phyloP scores from a whole-genome alignment of 2,888 invertebrate genomes.

The Macrosiphum euphorbiae region DNA sequence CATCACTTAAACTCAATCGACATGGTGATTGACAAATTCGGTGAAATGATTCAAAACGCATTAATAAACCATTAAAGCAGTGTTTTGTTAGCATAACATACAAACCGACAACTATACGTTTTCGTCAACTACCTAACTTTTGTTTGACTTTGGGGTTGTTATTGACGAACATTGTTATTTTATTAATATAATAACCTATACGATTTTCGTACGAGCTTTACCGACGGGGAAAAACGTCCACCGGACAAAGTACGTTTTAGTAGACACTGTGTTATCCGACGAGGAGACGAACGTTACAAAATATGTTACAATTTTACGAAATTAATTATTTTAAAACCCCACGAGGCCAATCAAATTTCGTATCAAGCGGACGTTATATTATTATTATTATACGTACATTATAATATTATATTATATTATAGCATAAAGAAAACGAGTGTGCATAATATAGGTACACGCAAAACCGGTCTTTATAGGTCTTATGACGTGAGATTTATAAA shows the following conservation, averaged over 20 bases:
- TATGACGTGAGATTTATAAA: conserved; percentile 27
- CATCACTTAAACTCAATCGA: not conserved
- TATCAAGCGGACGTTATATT: not conserved
- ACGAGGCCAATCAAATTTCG: conserved; percentile 42
- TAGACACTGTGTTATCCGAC: not conserved
- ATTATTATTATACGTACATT: not conserved
- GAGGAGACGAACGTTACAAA: not conserved
- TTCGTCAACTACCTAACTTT: not conserved
- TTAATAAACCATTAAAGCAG: not conserved
- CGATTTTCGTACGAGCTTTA: not conserved
- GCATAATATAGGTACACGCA: not conserved
- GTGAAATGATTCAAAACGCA: not conserved
- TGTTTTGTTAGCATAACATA: not conserved
- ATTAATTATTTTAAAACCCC: not conserved
- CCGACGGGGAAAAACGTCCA: not conserved
- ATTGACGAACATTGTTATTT: not conserved
- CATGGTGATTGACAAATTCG: not conserved
- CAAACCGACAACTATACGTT: not conserved
- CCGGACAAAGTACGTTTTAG: not conserved
- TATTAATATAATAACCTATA: not conserved
- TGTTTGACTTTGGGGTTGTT: no score
- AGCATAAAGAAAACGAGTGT: not conserved
- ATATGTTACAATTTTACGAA: not conserved
- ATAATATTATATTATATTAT: not conserved
- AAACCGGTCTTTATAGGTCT: conserved; percentile 44